Base-by-base conservation (phyloP, 2,113 vertebrate genomes). In the Callipepla californica region DNA sequence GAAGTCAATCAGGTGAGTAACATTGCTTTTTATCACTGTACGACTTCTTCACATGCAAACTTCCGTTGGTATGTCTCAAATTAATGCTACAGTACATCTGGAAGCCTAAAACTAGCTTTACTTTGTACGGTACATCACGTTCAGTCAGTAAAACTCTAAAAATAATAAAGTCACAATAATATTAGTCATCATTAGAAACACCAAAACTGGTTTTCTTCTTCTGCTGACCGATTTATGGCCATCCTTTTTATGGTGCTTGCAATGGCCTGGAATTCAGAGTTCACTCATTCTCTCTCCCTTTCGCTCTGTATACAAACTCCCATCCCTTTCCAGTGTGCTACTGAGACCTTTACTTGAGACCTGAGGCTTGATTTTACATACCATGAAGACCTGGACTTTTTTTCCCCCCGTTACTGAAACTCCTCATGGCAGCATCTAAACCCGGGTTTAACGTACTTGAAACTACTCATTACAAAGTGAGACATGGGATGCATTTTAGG, bases 21-120 rank as follows among this genome's bases (percentile, higher is more conserved):
- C 74, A 85, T 81, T 58, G 69, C 40, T 92, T 90, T 85, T 86
- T 85, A 91, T 72, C 87, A 90, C 83, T 63, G 78, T 74, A 96
- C 78, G 83, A 94, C 55, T 80, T 89, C 61, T 93, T 94, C 78
- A 93, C 95, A 92, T 96, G 94, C 92, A 95, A 34, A 87, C 67
- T 85, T 90, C 63, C 93, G 88, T 85, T 82, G 76, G 19, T 86
- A 91, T 34, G 67, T 87, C 87, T 91, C 15, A 4, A 92, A 96
- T 78, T 72, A 95, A 95, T 44, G 78, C 74, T 75, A 93, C 13
- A 1, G 85, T 90, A 91, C 74, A 95, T 79, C 82, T 87, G 81
- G 73, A 89, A 92, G 82, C 89, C 87, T 82, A 92, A 79, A 70
- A 82, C 42, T 80, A 95, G 66, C 82, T 94, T 87, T 91, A 88